Evolutionary conservation across 2,888 invertebrate genomes (phyloP), one percentile per base, ranked within the genome.

Genomic region (Drosophila bunnanda): DNA sequence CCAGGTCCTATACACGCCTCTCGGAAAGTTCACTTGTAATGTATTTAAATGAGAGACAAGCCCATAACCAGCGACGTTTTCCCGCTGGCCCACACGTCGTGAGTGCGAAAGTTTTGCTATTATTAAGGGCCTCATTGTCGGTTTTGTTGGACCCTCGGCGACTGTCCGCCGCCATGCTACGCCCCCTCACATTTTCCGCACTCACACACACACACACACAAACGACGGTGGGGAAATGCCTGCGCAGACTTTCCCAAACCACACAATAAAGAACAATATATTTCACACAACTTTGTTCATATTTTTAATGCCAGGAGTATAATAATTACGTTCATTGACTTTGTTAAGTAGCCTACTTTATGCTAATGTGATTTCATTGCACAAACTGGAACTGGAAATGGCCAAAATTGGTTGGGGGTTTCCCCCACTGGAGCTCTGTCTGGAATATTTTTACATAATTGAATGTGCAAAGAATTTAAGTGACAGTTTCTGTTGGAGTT

Each of bases 281-380:
- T 82, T 74, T 60, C 55, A 64, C 57, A 81, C 72, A 85, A 85
- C 75, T 85, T 89, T 89, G 88, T 89, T 79, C 89, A 85, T 85
- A 85, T 87, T 89, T 85, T 87, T 75, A 89, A 79, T 84, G 88
- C 70, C 89, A 84, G 84, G 85, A 87, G 85, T 77, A 79, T 84
- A 84, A 90, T 89, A 87, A 90, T 90, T 80, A 90, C 82, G 84
- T 84, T 89, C 88, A 89, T 90, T 89, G 89, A 90, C 89, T 89
- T 82, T 80, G 75, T 80, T 85, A 89, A 89, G 84, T 89, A 87
- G 88, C 71, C 78, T 84, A 80, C 87, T 84, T 88, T 77, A 82
- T 84, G 85, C 73, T 82, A 89, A 87, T 88, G 77, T 77, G 75
- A 83, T 84, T 79, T 81, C 57, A 65, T 41, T 74, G 74, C 65